Evolutionary conservation across 2,113 vertebrate genomes (phyloP).

Genomic region (Lampris megalopsis): DNA sequence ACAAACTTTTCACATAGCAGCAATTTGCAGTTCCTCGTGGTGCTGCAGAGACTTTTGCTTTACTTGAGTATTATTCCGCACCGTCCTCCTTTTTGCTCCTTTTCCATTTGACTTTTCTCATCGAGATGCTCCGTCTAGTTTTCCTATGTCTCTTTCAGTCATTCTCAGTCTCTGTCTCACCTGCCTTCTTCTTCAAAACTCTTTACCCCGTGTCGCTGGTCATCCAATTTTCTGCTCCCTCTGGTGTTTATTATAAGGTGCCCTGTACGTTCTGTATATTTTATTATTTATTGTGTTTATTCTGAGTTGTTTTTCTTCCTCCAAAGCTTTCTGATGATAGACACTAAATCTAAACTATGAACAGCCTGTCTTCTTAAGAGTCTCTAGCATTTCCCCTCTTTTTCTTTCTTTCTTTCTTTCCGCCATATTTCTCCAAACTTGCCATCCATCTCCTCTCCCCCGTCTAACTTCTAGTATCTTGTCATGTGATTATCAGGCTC

Average conservation of each 20-base stretch:
- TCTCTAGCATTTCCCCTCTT: not conserved
- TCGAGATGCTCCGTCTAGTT: not conserved
- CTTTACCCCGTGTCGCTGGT: not conserved
- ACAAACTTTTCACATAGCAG: constrained; percentile 38
- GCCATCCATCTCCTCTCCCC: not conserved
- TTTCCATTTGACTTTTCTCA: constrained; percentile 20
- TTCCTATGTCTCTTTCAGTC: constrained; percentile 9
- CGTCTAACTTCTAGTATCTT: not conserved
- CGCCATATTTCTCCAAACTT: not conserved
- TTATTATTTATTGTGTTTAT: too few relatives aligned
- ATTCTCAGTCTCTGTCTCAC: constrained; percentile 10
- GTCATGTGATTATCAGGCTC: constrained; percentile 22
- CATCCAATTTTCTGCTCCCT: not conserved
- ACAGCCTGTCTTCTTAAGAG: too few relatives aligned
- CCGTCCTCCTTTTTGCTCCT: not conserved
- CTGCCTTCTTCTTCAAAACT: not conserved
- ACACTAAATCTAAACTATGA: too few relatives aligned
- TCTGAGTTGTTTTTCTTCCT: too few relatives aligned
- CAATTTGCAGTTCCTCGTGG: constrained; percentile 53
- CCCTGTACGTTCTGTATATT: not conserved
- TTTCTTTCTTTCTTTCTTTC: not conserved
- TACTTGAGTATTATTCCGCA: not conserved
- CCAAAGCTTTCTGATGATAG: too few relatives aligned
- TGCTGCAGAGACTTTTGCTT: constrained; percentile 9
- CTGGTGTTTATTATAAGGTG: not conserved